Evolutionary conservation across 2,888 invertebrate genomes (phyloP), one percentile per base, ranked within the genome.

Genomic region (Itoplectis maculator): DNA sequence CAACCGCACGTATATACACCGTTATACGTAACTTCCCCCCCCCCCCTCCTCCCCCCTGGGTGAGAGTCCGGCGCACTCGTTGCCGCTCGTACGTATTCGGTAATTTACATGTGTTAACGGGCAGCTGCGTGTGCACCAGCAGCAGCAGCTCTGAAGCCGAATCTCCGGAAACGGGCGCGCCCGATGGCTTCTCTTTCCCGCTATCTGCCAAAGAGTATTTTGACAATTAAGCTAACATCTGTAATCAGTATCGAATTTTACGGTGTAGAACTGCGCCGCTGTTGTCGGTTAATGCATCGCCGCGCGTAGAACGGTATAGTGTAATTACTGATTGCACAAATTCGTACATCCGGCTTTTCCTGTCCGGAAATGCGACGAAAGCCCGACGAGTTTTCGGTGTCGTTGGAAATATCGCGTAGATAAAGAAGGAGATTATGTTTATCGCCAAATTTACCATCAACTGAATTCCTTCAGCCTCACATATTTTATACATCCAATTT

Each of bases 201-300:
- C 15, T 7, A 11, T 75, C 20, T 51, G 8, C 18, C 49, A 7
- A 18, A 49, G 49, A 49, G 49, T 49, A 49, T 18, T n/a, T 84
- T 84, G 84, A 86, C 87, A 88, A 88, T 87, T 85, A 86, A 88
- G 85, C 85, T 79, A 86, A 88, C 88, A 86, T 88, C 86, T 85
- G 88, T 86, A 88, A 89, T 88, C 83, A 87, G 83, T 86, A 84
- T 80, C 69, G 78, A 79, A 84, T 83, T 81, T 84, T 78, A 77
- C 76, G 66, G 40, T 37, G 15, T 66, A 81, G 51, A 51, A 72
- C 35, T 45, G 72, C 15, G 13, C 1, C 29, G 29, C 29, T 5
- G 29, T 29, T 29, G 29, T 29, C 5, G 29, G 29, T 29, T 29
- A 29, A 29, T 29, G 29, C 29, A 29, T 29, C 5, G 29, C 29